These are phyloP conservation scores for Lucinisca nassula DNA, from an alignment of 2,888 invertebrate genomes.

Conservation along the genomic window DNA sequence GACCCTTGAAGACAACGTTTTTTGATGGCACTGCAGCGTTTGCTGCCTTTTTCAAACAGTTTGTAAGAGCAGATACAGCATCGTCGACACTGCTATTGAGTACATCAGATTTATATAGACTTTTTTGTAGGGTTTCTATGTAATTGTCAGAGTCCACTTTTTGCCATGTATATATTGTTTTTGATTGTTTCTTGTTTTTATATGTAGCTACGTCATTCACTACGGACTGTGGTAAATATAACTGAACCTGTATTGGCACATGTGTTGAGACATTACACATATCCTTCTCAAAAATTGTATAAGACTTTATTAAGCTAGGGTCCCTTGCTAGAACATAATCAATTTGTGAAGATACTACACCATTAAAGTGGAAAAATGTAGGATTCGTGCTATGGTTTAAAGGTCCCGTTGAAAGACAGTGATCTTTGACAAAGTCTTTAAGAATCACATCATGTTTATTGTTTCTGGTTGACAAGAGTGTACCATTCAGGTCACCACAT, in stretches of 20 bases:
- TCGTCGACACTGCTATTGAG: no score
- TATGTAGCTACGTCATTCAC: no score
- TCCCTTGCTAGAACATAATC: not conserved
- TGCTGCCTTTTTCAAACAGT: no score
- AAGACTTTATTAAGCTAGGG: not conserved
- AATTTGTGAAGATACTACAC: not conserved
- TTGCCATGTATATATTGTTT: no score
- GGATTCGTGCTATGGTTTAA: not conserved
- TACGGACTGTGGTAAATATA: not conserved
- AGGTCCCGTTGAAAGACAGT: not conserved
- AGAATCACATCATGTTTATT: not conserved
- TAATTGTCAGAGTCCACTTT: no score
- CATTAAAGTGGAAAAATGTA: not conserved
- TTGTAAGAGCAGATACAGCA: no score
- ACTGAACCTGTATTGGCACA: not conserved
- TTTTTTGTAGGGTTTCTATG: no score
- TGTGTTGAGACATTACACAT: not conserved
- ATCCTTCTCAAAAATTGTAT: not conserved
- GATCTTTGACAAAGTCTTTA: not conserved
- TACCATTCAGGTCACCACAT: not conserved
- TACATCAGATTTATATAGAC: no score
- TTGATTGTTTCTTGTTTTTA: no score
- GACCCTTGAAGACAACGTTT: no score
- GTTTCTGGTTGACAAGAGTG: not conserved
- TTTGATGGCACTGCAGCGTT: no score